A percentile compares a stretch with the other conserved stretches of the same genome.
Evolutionary conservation across 2,113 vertebrate genomes (phyloP).

Genomic region (Zosterops borbonicus): DNA sequence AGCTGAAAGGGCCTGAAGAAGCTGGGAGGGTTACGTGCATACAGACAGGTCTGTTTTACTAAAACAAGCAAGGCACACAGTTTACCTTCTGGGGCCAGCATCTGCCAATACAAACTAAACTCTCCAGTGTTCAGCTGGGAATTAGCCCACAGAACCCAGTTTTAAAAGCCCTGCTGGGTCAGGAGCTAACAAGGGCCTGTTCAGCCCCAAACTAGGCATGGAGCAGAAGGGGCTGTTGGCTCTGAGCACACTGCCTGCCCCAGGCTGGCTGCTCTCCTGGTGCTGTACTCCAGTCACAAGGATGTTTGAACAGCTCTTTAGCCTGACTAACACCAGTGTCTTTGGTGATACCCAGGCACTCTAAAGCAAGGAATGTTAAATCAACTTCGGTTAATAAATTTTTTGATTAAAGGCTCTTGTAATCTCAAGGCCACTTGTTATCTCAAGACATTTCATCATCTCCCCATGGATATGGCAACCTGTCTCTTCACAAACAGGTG

Average conservation of each 20-base stretch:
- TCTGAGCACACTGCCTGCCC: not conserved
- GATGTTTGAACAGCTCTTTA: not conserved
- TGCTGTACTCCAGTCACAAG: not conserved
- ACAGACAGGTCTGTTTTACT: not conserved
- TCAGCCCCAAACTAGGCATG: not conserved
- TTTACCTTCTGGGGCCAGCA: not conserved
- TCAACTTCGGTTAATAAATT: not conserved
- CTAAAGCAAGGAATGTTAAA: not conserved
- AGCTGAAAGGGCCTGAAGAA: not conserved
- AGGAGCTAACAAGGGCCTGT: not conserved
- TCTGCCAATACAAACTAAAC: slow-evolving; percentile 18
- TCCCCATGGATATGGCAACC: not conserved
- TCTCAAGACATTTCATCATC: not conserved
- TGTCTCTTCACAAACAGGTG: not conserved
- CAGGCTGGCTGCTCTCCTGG: not conserved
- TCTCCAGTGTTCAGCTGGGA: not conserved
- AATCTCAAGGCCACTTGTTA: not conserved
- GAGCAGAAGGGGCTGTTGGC: not conserved
- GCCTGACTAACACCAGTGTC: not conserved
- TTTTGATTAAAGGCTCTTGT: not conserved
- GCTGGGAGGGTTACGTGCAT: not conserved
- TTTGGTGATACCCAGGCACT: not conserved
- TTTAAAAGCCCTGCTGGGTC: not conserved
- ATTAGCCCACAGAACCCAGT: not conserved
- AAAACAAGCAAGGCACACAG: not conserved